These are phyloP conservation scores for Sandelia bainsii DNA, from an alignment of 2,797 vertebrate genomes.

Conservation along the genomic window DNA sequence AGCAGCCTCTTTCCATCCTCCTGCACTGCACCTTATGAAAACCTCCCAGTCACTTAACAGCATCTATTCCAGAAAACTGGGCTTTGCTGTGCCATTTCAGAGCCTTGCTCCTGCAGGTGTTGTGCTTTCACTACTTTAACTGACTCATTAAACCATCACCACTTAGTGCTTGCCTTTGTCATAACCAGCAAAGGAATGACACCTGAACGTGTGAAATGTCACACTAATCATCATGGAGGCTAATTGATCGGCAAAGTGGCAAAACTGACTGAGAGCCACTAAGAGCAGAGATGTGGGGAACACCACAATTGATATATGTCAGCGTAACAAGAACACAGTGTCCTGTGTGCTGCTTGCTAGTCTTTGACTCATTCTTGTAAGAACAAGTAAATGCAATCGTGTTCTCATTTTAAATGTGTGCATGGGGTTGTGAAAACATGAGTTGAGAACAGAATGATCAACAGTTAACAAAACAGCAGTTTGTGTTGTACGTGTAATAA, in stretches of 20 bases:
- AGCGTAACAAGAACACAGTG: background rate
- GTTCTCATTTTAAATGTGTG: conserved; percentile 2
- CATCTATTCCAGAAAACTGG: conserved; percentile 16
- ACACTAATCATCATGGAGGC: conserved; percentile 51
- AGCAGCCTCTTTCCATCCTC: conserved; percentile 52
- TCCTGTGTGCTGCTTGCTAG: background rate
- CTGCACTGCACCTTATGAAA: conserved; percentile 39
- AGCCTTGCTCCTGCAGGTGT: conserved; percentile 50
- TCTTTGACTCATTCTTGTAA: background rate
- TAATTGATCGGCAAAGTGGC: conserved; percentile 49
- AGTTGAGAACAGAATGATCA: conserved; percentile 8
- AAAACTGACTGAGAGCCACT: background rate
- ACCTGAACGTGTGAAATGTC: conserved; percentile 64
- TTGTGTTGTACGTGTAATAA: background rate
- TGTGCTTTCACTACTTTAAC: conserved; percentile 62
- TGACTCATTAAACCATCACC: conserved; percentile 63
- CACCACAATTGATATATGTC: background rate
- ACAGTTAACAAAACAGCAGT: background rate
- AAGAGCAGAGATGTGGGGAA: background rate
- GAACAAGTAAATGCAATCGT: conserved; percentile 4
- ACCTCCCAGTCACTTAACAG: conserved; percentile 21
- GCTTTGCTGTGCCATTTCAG: conserved; percentile 30
- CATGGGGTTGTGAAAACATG: background rate
- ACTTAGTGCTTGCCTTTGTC: conserved; percentile 55
- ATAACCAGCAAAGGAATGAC: conserved; percentile 50